Evolutionary conservation across 2,797 vertebrate genomes (phyloP).

Genomic region (Acanthornis magna): DNA sequence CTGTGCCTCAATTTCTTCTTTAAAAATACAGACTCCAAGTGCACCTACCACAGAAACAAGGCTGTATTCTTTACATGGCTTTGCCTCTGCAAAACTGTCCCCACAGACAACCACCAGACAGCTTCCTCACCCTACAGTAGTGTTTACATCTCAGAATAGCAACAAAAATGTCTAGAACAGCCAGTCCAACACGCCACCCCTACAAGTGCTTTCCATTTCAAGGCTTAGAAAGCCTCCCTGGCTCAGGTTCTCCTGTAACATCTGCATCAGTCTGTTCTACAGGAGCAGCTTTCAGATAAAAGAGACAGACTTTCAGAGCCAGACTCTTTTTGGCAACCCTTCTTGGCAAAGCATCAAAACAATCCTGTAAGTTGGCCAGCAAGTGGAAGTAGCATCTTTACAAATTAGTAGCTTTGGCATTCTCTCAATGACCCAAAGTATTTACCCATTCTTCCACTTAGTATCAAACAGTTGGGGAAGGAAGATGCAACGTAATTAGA

Average conservation of each 20-base stretch:
- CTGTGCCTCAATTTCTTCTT: not conserved
- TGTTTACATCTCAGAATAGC: not conserved
- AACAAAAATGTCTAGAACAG: not conserved
- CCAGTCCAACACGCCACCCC: not conserved
- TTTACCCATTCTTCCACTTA: constrained; percentile 7
- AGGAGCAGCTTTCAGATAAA: not conserved
- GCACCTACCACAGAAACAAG: not conserved
- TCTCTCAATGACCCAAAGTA: constrained; percentile 28
- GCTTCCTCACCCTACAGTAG: not conserved
- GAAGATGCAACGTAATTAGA: not conserved
- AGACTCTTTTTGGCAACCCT: constrained; percentile 20
- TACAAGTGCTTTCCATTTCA: not conserved
- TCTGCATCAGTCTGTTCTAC: not conserved
- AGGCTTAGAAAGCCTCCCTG: not conserved
- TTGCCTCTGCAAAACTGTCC: not conserved
- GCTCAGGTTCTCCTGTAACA: not conserved
- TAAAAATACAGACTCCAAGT: not conserved
- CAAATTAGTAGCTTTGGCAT: constrained; percentile 32
- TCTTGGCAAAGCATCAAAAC: constrained; percentile 6
- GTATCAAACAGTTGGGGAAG: constrained; percentile 1
- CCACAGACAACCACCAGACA: not conserved
- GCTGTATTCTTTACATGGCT: not conserved
- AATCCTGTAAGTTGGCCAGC: constrained; percentile 19
- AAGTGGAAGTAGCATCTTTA: constrained; percentile 29
- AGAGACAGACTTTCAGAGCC: constrained; percentile 6